Evolutionary conservation across 2,888 invertebrate species (phyloP), one percentile per base, ranked within the genome.

Genomic region (Epirrhoe tristata): DNA sequence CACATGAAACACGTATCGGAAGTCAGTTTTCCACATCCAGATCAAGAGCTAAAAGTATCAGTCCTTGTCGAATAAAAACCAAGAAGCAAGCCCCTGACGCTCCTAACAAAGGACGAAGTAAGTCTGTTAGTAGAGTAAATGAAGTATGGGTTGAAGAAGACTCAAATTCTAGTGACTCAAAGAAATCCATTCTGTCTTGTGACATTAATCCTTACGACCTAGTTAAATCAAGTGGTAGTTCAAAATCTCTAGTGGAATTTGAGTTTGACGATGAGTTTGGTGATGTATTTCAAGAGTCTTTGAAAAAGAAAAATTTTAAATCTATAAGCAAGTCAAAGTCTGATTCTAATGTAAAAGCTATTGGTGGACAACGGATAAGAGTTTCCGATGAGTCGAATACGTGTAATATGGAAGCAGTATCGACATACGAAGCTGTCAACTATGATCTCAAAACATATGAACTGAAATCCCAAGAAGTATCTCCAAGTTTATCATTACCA

Each of bases 191-290:
- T 73, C 90, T 97, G 51, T 96, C 97, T 77, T 97, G 97, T 89
- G 95, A 96, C 84, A 96, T 97, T 50, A 97, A 97, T 87, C 97
- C 97, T 3, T 97, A 97, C 83, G 96, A 97, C 74, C 93, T 97
- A 81, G 95, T 97, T 77, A 95, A 96, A 84, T 91, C 91, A 71
- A 93, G 80, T 66, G 81, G 85, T n/a, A 82, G 77, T 81, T 84
- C 90, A 72, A 89, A 94, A 83, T 90, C 94, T 77, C 78, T 94
- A 71, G 90, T 89, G 50, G 90, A 92, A 84, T 90, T 92, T 74
- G 93, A 94, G 76, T 93, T 94, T 74, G 94, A 95, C 74, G 95
- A 95, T 80, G 90, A 93, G 63, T 93, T 84, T 80, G 88, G 84
- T 36, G 87, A 91, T 63, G 84, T 91, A 10, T 89, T 93, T 85